phyloP scores from a whole-genome alignment of 2,797 vertebrate species.

The Octomys mimax region DNA sequence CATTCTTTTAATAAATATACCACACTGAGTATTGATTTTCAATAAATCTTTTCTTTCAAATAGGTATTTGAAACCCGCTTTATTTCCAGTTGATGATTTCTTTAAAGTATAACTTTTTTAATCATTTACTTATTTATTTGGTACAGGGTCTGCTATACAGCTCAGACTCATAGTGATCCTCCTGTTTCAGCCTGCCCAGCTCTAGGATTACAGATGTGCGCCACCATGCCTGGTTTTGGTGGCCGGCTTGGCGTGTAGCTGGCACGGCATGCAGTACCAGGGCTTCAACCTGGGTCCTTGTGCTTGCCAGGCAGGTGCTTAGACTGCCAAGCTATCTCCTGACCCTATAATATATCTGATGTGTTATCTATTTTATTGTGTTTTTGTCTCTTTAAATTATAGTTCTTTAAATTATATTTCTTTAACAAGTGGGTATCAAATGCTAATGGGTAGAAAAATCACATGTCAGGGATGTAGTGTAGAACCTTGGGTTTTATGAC shows the following conservation, averaged over 20 bases:
- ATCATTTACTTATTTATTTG: no score
- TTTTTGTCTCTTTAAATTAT: background rate
- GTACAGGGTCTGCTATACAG: no score
- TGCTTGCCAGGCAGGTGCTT: no score
- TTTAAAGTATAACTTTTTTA: background rate
- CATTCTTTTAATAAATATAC: background rate
- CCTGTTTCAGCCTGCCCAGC: no score
- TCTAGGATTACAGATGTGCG: no score
- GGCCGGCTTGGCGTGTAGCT: no score
- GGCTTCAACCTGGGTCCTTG: no score
- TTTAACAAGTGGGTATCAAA: conserved; percentile 46
- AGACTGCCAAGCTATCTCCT: no score
- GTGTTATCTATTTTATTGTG: background rate
- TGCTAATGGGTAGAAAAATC: background rate
- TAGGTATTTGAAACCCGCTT: background rate
- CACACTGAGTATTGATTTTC: background rate
- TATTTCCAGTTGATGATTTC: background rate
- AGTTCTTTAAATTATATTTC: background rate
- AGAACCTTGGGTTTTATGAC: background rate
- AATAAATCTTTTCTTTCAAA: background rate
- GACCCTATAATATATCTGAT: background rate
- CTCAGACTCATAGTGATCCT: no score
- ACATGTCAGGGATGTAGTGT: background rate
- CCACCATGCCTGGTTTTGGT: no score
- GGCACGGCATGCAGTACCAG: no score